phyloP scores from a whole-genome alignment of 2,888 invertebrate species.

The Digitonthophagus gazella region DNA sequence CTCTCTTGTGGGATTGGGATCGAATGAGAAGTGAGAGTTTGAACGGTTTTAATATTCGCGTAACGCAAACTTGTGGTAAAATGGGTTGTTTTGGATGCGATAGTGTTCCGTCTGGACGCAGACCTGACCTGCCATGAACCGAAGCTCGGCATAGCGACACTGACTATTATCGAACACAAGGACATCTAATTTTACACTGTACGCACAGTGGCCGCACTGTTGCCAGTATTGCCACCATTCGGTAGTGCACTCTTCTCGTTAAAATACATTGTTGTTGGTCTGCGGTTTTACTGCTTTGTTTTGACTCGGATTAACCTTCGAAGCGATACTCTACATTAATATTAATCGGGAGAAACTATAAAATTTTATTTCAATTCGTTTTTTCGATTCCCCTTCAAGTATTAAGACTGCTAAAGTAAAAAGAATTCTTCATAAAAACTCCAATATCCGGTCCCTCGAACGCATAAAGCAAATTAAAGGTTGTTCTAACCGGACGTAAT shows the following conservation, averaged over 20 bases:
- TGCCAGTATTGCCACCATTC: slow-evolving; percentile 19
- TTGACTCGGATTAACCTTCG: too few species aligned
- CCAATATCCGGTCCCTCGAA: not conserved
- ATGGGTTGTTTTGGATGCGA: not conserved
- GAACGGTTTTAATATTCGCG: too few species aligned
- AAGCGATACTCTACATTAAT: too few species aligned
- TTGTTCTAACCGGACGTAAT: not conserved
- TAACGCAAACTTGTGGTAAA: not conserved
- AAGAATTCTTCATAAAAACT: too few species aligned
- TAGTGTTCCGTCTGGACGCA: not conserved
- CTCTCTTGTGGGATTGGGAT: too few species aligned
- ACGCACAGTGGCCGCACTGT: not conserved
- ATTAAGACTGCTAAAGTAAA: too few species aligned
- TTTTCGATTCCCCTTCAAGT: too few species aligned
- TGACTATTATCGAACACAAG: slow-evolving; percentile 35
- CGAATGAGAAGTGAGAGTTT: too few species aligned
- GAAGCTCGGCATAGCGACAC: slow-evolving; percentile 28
- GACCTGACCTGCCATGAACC: slow-evolving; percentile 37
- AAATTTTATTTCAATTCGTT: too few species aligned
- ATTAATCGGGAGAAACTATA: too few species aligned
- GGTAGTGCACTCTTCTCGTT: not conserved
- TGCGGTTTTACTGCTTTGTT: too few species aligned
- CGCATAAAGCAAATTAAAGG: not conserved
- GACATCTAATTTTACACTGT: slow-evolving; percentile 34
- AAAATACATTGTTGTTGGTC: slow-evolving; percentile 27